These are phyloP conservation scores for Lepilemur septentrionalis DNA, from an alignment of 2,797 vertebrate species.

Conservation along the genomic window DNA sequence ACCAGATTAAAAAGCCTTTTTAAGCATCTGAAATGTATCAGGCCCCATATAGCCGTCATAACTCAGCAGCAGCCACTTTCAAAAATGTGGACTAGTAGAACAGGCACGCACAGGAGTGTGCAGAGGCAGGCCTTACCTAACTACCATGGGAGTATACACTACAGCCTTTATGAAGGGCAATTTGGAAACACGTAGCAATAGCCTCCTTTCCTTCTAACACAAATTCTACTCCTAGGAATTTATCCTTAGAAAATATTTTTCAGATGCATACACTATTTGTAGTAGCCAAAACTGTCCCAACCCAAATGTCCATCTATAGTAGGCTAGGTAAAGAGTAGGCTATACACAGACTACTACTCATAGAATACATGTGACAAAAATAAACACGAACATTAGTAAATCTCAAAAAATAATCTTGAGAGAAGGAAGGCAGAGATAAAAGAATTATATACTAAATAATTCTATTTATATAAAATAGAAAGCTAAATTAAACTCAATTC, in stretches of 20 bases:
- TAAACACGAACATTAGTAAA: not conserved
- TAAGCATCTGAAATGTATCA: not conserved
- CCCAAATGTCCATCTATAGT: not conserved
- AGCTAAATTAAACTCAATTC: not conserved
- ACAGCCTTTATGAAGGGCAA: not conserved
- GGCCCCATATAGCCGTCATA: not conserved
- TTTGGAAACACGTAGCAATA: accelerated
- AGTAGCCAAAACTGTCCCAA: not conserved
- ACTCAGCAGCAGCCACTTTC: not conserved
- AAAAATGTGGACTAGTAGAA: not conserved
- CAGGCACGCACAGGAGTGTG: accelerated
- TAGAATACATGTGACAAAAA: not conserved
- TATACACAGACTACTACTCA: accelerated
- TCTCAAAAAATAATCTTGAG: not conserved
- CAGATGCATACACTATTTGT: not conserved
- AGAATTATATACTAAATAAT: not conserved
- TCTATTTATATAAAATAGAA: not conserved
- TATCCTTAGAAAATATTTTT: not conserved
- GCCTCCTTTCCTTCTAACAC: not conserved
- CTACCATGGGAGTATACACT: not conserved
- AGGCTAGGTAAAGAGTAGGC: not conserved
- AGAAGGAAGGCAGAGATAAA: not conserved
- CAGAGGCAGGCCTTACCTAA: not conserved
- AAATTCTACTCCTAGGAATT: not conserved
- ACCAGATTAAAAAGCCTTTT: not conserved